Base-by-base conservation (phyloP, 2,888 invertebrate species). In the Melangyna quadrimaculata region DNA sequence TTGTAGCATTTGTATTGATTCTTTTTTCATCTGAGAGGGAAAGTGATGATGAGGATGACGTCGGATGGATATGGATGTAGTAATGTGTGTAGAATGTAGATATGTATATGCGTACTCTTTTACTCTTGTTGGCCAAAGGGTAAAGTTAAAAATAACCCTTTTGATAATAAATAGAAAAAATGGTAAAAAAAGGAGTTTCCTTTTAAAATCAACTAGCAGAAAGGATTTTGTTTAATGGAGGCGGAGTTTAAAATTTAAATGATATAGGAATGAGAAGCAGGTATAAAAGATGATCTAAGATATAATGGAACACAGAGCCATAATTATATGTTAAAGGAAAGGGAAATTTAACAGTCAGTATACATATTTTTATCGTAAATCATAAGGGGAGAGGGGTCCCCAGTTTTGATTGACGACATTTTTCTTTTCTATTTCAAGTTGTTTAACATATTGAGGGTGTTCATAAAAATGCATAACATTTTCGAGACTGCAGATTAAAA, bases 61-160 rank as follows among this genome's bases (percentile, higher is more conserved):
- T n/a, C n/a, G n/a, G n/a, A n/a, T n/a, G n/a, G n/a, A n/a, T 10
- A 53, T 19, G 6, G 8, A 10, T 17, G 35, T 9, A 29, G 2
- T 37, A 6, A 14, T 12, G 55, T 27, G 67, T 37, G 37, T 27
- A 19, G 10, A 3, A 3, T 51, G 51, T 51, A 14, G 12, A 2
- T 24, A 27, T 24, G 1, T 57, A 29, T 14, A 45, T 45, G 2
- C 19, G 10, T 19, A 45, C 9, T 37, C 7, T 19, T 45, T 4
- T 22, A 51, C 14, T 51, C 12, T 32, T 19, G 7, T 6, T 0
- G 7, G 7, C 0, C 2, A 67, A 65, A 75, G 59, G 69, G 48
- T 69, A 59, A 59, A 48, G n/a, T 14, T 75, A 61, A 24, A 71
- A 65, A 80, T 80, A 80, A 74, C 69, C 71, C 75, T 81, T 72